phyloP scores from a whole-genome alignment of 2,888 invertebrate genomes.

The Drosophila formosana region DNA sequence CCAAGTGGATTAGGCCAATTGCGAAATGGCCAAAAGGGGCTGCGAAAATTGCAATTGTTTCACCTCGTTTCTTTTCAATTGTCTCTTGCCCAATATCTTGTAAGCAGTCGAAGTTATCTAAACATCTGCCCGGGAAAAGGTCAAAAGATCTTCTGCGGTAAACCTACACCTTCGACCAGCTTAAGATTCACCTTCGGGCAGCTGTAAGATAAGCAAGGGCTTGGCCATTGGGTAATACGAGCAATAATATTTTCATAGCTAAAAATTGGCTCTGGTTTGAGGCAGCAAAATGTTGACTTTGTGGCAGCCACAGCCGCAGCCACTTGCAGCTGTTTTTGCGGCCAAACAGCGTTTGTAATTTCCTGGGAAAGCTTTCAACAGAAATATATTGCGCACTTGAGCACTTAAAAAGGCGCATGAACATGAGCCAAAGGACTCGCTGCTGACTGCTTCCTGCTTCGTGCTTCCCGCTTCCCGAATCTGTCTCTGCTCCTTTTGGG shows the following conservation, averaged over 20 bases:
- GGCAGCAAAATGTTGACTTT: constrained; percentile 40
- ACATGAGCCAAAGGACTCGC: constrained; percentile 46
- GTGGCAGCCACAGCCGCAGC: constrained; percentile 19
- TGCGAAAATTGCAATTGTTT: constrained; percentile 31
- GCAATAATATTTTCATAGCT: constrained; percentile 55
- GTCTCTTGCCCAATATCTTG: constrained; percentile 47
- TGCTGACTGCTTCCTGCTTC: constrained; percentile 16
- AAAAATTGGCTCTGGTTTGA: constrained; percentile 58
- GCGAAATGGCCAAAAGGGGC: constrained; percentile 28
- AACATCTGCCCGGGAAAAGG: constrained; percentile 62
- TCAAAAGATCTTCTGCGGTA: constrained; percentile 60
- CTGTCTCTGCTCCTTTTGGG: constrained; percentile 6
- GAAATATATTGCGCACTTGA: constrained; percentile 68
- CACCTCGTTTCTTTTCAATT: constrained; percentile 3
- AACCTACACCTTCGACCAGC: constrained; percentile 46
- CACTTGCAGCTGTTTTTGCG: constrained; percentile 63
- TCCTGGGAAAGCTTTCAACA: constrained; percentile 74
- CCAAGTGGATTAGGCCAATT: constrained; percentile 30
- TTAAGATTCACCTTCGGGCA: constrained; percentile 46
- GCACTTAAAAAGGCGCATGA: constrained; percentile 81
- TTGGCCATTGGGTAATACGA: constrained; percentile 47
- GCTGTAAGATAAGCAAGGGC: constrained; percentile 26
- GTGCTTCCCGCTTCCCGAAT: constrained; percentile 26
- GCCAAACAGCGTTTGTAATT: constrained; percentile 46
- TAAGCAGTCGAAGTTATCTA: constrained; percentile 43